A percentile compares a stretch with the other conserved stretches of the same genome.
phyloP scores from a whole-genome alignment of 2,797 vertebrate species.

The Cynodonichthys magdalenae region DNA sequence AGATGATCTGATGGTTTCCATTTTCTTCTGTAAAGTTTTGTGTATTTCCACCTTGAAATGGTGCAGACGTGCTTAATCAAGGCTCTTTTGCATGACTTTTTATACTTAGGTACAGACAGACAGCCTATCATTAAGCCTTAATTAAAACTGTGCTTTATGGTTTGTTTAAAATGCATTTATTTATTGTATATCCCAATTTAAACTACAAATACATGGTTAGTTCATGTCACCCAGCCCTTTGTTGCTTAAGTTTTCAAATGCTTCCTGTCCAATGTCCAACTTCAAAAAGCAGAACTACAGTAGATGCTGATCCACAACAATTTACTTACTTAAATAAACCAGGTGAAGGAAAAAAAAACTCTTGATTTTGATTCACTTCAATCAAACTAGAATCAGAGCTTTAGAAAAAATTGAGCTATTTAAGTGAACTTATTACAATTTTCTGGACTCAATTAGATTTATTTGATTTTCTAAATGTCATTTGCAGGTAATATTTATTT shows the following conservation, averaged over 20 bases:
- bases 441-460: background rate
- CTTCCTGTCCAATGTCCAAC: no score
- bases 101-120: background rate
- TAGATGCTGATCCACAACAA: no score
- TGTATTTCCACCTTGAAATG: no score
- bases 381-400: background rate
- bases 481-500: no score
- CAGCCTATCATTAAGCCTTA: background rate
- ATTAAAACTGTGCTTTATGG: background rate
- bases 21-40: background rate
- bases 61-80: no score
- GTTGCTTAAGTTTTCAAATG: conserved; percentile 1
- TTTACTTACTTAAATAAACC: background rate
- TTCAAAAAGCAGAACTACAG: background rate
- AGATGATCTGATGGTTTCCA: background rate
- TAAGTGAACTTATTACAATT: background rate
- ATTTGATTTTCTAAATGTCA: background rate
- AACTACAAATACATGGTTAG: background rate
- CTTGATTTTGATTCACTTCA: background rate
- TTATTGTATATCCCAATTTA: background rate
- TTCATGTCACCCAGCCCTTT: background rate
- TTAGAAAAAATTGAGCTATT: background rate
- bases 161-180: background rate
- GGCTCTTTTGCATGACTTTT: background rate
- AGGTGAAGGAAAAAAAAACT: background rate